Base-by-base conservation (phyloP, 2,888 invertebrate species). In the Synanthedon myopaeformis region DNA sequence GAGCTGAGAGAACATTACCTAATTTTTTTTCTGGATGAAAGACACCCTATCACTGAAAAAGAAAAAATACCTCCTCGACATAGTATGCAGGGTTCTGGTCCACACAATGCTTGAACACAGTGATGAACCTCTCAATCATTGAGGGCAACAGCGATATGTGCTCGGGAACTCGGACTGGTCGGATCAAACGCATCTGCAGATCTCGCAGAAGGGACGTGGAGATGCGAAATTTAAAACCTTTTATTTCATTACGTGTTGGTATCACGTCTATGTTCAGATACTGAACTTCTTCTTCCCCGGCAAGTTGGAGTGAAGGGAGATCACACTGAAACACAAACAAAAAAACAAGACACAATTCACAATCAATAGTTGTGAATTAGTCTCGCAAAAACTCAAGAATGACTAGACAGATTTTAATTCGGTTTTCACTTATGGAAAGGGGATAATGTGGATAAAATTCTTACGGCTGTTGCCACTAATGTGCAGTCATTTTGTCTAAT, bases 121-220 rank as follows among this genome's bases (percentile, higher is more conserved):
- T 92, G 23, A 96, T 89, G 76, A 97, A 97, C 69, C 93, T 90
- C 67, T 97, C 97, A 53, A 94, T 89, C 3, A 96, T 83, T 1
- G 93, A 92, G 61, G 94, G 94, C 70, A 94, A 90, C 41, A 86
- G 58, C 0, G 76, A 74, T 48, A 86, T 67, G 42, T 83, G 79
- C 0, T 79, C 77, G 0, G 86, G 85, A 4, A 86, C 77, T 5
- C 78, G 55, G 41, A 85, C 74, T 0, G 79, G 74, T 5, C 64
- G 61, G 10, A 61, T 54, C 41, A 87, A 61, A 3, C 81, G 58
- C 0, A 79, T 77, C 61, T 87, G 87, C 35, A 97, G 78, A 63
- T 96, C 94, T 59, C 92, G 90, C 63, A 96, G 92, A 55, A 95
- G 93, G 10, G 91, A 70, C 0, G 96, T 92, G 66, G 96, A 94